Conservation (phyloP, 2,888 invertebrate genomes). For the Tribolium freemani region DNA sequence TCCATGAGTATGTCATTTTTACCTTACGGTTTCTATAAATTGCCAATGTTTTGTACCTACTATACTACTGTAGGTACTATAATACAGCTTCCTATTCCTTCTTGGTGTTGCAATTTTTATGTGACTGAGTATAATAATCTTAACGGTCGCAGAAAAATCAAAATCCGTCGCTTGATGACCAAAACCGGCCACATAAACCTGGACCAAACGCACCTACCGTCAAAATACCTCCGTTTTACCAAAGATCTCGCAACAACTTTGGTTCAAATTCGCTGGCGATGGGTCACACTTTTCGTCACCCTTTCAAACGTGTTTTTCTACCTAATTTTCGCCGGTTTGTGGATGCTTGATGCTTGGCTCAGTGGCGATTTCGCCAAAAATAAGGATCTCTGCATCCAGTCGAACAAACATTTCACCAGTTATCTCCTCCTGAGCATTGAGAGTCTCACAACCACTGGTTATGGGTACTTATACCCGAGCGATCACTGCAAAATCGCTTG, state of each 20-base stretch:
- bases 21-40: too few species aligned
- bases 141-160: neutral
- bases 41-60: too few species aligned
- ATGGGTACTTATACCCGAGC: constrained; percentile 49
- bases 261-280: constrained; percentile 81
- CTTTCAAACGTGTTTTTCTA: constrained; percentile 48
- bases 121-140: too few species aligned
- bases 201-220: constrained; percentile 37
- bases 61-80: too few species aligned
- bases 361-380: constrained; percentile 29
- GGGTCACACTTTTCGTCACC: constrained; percentile 69
- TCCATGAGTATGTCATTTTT: too few species aligned
- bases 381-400: constrained; percentile 44
- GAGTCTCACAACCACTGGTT: constrained; percentile 52
- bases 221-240: constrained; percentile 52
- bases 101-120: too few species aligned
- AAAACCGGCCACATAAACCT: constrained; percentile 65
- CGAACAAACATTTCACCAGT: constrained; percentile 48
- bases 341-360: constrained; percentile 46
- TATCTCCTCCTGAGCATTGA: constrained; percentile 53
- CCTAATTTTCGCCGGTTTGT: constrained; percentile 47
- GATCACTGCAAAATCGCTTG: constrained; percentile 48
- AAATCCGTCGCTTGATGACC: constrained; percentile 59
- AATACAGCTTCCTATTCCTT: too few species aligned
- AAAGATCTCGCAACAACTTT: constrained; percentile 73